Evolutionary conservation across 35 echinoderm and acorn worm species (phyloP).

Genomic region (Apostichopus japonicus): DNA sequence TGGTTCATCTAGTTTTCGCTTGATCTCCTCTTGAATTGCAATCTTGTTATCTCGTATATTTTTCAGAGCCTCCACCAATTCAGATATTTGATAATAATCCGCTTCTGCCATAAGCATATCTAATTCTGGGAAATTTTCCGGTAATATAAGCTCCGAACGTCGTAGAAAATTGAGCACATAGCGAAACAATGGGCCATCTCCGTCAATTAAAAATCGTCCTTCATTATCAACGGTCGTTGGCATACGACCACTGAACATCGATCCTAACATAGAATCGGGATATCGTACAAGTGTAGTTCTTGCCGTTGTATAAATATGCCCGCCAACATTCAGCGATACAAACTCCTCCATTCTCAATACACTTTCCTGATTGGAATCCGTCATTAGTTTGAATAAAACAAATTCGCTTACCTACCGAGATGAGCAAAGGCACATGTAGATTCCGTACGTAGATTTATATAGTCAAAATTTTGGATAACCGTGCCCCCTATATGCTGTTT

Average conservation of each 20-base stretch:
- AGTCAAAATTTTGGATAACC: no score
- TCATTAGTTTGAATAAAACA: not conserved
- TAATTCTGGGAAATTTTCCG: conserved; percentile 80
- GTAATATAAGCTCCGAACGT: conserved; percentile 65
- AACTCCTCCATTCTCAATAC: conserved; percentile 38
- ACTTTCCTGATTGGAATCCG: conserved; percentile 7
- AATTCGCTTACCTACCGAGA: no score
- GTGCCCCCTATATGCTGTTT: no score
- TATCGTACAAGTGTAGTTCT: conserved; percentile 68
- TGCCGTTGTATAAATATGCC: conserved; percentile 69
- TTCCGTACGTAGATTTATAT: no score
- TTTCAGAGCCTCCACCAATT: conserved; percentile 57
- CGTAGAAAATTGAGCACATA: conserved; percentile 82
- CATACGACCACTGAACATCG: conserved; percentile 86
- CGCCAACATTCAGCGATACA: conserved; percentile 80
- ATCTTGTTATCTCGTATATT: conserved; percentile 40
- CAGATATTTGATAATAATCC: conserved; percentile 58
- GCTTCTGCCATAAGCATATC: conserved; percentile 77
- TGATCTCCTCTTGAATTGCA: conserved; percentile 41
- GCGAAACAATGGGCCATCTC: conserved; percentile 74
- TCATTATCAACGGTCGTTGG: conserved; percentile 56
- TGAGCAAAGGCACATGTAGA: no score
- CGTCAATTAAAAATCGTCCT: conserved; percentile 79
- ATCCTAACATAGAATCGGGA: conserved; percentile 87
- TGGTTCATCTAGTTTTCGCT: conserved; percentile 31